phyloP scores from a whole-genome alignment of 2,888 invertebrate species.

The Hypolimnas misippus region DNA sequence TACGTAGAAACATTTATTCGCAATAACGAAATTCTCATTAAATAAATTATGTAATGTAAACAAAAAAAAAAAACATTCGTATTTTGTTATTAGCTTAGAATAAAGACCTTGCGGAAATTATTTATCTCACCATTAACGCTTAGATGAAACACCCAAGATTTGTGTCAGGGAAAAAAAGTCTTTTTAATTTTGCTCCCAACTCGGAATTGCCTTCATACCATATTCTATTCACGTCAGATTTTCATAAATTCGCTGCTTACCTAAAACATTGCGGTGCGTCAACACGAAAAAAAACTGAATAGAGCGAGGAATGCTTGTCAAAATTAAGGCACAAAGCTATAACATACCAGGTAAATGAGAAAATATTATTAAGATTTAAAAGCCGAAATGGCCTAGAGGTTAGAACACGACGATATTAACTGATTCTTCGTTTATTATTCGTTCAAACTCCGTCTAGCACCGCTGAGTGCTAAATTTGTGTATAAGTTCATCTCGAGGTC shows the following conservation, averaged over 20 bases:
- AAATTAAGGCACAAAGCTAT: conserved; percentile 20
- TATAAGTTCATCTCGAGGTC: no score
- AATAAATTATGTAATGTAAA: no score
- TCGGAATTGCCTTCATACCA: conserved; percentile 47
- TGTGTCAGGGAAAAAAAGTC: conserved; percentile 51
- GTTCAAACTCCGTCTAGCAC: no score
- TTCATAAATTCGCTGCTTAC: conserved; percentile 62
- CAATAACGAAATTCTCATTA: no score
- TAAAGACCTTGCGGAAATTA: neutral
- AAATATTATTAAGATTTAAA: no score
- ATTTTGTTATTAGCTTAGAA: neutral
- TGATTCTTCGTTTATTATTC: no score
- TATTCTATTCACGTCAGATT: conserved; percentile 66
- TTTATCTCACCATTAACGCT: conserved; percentile 9
- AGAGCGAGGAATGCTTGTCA: conserved; percentile 20
- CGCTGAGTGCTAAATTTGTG: no score
- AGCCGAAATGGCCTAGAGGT: no score
- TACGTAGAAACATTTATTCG: no score
- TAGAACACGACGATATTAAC: no score
- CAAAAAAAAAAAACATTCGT: no score
- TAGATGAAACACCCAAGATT: conserved; percentile 44
- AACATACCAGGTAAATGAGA: neutral
- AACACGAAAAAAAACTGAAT: conserved; percentile 49
- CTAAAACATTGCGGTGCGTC: conserved; percentile 56
- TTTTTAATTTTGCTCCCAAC: conserved; percentile 56